Base-by-base conservation (phyloP, 64 coral and sea anemone species). In the Montipora cactus region DNA sequence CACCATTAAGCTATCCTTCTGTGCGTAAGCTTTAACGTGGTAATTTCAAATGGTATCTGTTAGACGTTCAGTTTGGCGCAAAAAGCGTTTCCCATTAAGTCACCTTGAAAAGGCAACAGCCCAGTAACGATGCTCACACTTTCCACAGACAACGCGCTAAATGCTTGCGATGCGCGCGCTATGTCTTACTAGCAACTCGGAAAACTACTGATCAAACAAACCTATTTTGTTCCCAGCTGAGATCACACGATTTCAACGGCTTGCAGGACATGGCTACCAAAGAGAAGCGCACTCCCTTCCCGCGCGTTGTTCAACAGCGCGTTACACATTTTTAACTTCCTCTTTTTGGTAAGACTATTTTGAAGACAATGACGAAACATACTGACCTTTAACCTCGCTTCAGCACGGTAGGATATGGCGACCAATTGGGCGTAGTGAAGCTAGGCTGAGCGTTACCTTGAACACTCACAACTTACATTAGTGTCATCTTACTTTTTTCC, bases 281-380 rank as follows among this genome's bases (percentile, higher is more conserved):
- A 23, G 62, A n/a, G 18, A 9, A 50, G 44, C 47, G 19, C 66
- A 5, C 12, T 22, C 18, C 19, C 67, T 70, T 86, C 45, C 66
- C 37, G 15, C 19, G 18, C n/a, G 13, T 72, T 22, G 18, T 45
- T 6, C 16, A 19, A 8, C 45, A 50, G 13, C 16, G 5, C 46
- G 6, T 19, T 48, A 47, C 44, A 47, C 46, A 7, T 5, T 50
- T 78, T 48, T 49, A 49, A 78, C 76, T 78, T 78, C 76, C 47
- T 50, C 46, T 78, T 57, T 20, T 18, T 72, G 6, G 19, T 18
- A 71, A 25, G 11, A 28, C 66, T 52, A 12, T 18, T 71, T 86
- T 86, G 64, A 86, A 86, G 71, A 86, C 3, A 13, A 51, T 71
- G 82, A 86, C 82, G 82, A 86, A 62, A 86, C 0, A 1, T 16